These are phyloP conservation scores for Phenganax marumi DNA, from an alignment of 92 coral and sea anemone species.

Conservation along the genomic window DNA sequence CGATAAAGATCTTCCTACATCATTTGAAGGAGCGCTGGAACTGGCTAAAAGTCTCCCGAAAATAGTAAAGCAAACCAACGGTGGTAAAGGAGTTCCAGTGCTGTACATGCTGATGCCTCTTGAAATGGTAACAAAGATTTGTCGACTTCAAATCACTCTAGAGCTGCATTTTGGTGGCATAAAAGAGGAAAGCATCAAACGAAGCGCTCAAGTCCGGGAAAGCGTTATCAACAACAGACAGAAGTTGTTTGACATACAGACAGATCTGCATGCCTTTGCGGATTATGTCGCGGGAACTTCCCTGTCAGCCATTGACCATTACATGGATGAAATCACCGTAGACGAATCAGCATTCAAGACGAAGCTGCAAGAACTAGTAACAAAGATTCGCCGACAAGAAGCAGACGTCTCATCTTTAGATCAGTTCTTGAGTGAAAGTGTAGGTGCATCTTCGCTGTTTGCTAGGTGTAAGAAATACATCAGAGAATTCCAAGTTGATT, in stretches of 20 bases:
- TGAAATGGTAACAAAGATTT: neutral
- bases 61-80: neutral
- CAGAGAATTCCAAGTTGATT: neutral
- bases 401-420: neutral
- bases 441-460: neutral
- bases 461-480: neutral
- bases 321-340: neutral
- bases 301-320: neutral
- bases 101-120: slow-evolving; percentile 7
- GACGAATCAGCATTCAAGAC: neutral
- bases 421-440: neutral
- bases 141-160: neutral
- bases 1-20: slow-evolving; percentile 3
- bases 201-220: neutral
- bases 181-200: neutral
- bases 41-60: slow-evolving; percentile 5
- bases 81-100: neutral
- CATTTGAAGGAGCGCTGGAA: slow-evolving; percentile 6
- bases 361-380: neutral
- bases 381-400: slow-evolving; percentile 1
- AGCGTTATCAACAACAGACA: slow-evolving; percentile 6
- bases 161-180: neutral
- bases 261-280: neutral
- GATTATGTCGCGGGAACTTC: neutral
- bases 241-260: neutral